These are phyloP conservation scores for Emmelina monodactyla DNA, from an alignment of 2,888 invertebrate genomes.

Conservation along the genomic window DNA sequence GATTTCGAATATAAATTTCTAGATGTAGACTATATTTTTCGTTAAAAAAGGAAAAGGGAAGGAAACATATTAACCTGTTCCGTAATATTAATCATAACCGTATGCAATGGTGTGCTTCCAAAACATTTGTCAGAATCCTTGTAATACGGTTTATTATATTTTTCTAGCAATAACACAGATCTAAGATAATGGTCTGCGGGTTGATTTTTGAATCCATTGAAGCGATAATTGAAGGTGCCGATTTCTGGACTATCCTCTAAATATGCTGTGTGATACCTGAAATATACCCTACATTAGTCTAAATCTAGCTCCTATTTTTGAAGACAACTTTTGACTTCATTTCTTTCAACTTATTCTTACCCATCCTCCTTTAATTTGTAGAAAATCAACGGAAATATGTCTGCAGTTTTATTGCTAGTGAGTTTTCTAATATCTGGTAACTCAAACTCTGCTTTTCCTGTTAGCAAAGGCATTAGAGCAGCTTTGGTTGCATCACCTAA, in stretches of 20 bases:
- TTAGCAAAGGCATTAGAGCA: constrained; percentile 86
- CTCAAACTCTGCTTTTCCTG: constrained; percentile 86
- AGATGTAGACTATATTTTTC: too few relatives aligned
- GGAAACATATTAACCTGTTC: background rate
- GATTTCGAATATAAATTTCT: too few relatives aligned
- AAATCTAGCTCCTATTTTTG: too few relatives aligned
- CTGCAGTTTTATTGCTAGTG: background rate
- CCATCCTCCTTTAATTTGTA: background rate
- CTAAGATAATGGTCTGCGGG: background rate
- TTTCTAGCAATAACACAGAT: background rate
- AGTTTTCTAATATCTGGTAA: constrained; percentile 26
- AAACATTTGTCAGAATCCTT: background rate
- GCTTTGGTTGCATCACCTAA: constrained; percentile 89
- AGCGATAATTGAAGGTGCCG: background rate
- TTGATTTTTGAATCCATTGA: background rate
- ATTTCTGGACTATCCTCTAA: background rate
- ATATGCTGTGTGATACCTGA: background rate
- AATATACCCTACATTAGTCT: background rate
- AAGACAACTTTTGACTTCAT: too few relatives aligned
- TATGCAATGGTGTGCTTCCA: background rate
- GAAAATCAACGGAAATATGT: background rate
- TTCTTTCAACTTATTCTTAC: background rate
- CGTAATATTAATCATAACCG: background rate
- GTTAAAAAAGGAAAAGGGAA: too few relatives aligned
- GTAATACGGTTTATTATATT: background rate